These are phyloP conservation scores for Cecidostiba fungosa DNA, from an alignment of 2,888 invertebrate species.

Conservation along the genomic window DNA sequence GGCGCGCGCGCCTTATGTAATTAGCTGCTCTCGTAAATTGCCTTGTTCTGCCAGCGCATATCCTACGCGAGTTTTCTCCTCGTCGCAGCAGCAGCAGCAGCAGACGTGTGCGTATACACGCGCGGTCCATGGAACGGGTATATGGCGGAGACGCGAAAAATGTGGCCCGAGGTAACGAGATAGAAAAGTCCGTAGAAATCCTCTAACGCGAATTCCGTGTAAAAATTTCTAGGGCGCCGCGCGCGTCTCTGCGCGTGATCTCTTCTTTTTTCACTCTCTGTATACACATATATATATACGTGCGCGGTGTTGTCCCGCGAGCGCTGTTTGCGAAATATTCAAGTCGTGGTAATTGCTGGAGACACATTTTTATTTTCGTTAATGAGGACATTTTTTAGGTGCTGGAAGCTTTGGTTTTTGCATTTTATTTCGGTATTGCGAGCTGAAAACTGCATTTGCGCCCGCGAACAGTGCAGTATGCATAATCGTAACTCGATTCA, in stretches of 20 bases:
- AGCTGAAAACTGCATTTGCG: too few relatives aligned
- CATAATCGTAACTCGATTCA: too few relatives aligned
- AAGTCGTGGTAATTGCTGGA: too few relatives aligned
- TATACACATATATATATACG: too few relatives aligned
- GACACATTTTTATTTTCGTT: too few relatives aligned
- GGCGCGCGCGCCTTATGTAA: constrained; percentile 66
- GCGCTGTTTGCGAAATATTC: too few relatives aligned
- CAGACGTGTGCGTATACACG: neutral
- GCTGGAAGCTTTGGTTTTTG: too few relatives aligned
- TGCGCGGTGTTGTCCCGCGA: too few relatives aligned
- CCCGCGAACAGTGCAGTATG: too few relatives aligned
- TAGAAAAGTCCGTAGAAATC: constrained; percentile 3
- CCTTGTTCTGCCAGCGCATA: constrained; percentile 59
- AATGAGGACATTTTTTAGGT: too few relatives aligned
- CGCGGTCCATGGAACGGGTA: too few relatives aligned
- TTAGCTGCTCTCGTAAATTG: constrained; percentile 73
- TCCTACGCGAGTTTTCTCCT: constrained; percentile 22
- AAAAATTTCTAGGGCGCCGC: neutral
- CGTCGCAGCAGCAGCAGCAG: neutral
- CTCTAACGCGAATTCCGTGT: constrained; percentile 20
- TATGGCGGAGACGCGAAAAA: neutral
- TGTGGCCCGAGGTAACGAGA: neutral
- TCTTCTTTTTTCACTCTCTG: neutral
- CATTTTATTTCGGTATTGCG: too few relatives aligned
- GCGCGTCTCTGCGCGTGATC: neutral